Evolutionary conservation across 1,140 invertebrate species (phyloP), one percentile per base, ranked within the genome.

Genomic region (Pseudomyrmex pallidus): DNA sequence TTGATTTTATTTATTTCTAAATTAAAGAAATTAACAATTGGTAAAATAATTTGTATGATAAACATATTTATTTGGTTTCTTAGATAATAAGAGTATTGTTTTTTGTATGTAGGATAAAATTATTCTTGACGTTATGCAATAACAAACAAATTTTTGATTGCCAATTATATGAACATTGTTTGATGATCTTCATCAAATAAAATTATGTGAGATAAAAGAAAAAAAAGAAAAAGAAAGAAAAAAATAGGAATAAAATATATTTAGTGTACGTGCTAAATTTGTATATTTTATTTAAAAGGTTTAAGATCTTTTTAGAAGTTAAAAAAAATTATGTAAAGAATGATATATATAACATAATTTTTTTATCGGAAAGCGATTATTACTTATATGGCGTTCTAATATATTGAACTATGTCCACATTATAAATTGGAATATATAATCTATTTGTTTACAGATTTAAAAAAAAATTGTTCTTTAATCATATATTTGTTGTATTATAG

Each of bases 221-320:
- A 35, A 35, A 35, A 35, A 35, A 0, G 0, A 64, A 64, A 20
- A 4, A 50, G 7, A 20, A 4, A 54, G 64, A n/a, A 63, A 5
- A 74, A 12, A 52, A 35, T 35, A 35, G 35, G 35, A 35, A 35
- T 35, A 35, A 5, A 35, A 7, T 35, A 35, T 35, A 1, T 5
- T 22, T 12, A 44, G 5, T 10, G 3, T 74, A 35, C 7, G 44
- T 74, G 17, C 20, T 62, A 25, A 62, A 74, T 48, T 10, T 50
- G n/a, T 74, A 22, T 25, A 74, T 74, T 48, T 74, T 74, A 74
- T 61, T 74, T 61, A 62, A 74, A 20, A 74, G 46, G 4, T 62
- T n/a, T 72, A 72, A 74, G 20, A 74, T 61, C 17, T 59, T 62
- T 77, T 67, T 56, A 67, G 48, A 66, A 66, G 8, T 46, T 25